These are phyloP conservation scores for Lepisosteus osseus DNA, from an alignment of 2,113 vertebrate genomes.

Conservation along the genomic window DNA sequence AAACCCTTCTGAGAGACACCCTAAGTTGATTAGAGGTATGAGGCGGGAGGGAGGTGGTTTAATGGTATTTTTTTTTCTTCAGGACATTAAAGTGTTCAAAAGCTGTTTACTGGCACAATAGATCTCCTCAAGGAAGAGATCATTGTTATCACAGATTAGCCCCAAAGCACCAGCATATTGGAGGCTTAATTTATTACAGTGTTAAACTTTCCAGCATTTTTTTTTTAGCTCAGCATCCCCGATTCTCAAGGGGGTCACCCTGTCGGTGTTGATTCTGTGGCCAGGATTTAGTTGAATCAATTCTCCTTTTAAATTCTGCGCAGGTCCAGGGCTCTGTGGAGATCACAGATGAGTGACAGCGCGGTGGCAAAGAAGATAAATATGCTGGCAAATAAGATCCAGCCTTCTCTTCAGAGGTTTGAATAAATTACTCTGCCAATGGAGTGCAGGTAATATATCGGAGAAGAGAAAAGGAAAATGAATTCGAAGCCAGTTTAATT, in stretches of 20 bases:
- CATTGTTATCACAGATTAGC: conserved; percentile 32
- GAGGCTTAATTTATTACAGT: conserved; percentile 42
- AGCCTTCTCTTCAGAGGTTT: conserved; percentile 66
- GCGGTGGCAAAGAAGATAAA: conserved; percentile 77
- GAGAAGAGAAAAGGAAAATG: conserved; percentile 54
- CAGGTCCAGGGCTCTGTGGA: conserved; percentile 68
- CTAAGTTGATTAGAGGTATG: background rate
- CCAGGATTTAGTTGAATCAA: conserved; percentile 78
- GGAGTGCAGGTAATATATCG: conserved; percentile 63
- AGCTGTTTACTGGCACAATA: conserved; percentile 39
- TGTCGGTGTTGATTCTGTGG: conserved; percentile 59
- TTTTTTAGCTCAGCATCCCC: conserved; percentile 49
- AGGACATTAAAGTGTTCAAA: conserved; percentile 41
- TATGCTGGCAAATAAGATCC: conserved; percentile 78
- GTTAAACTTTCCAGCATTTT: conserved; percentile 30
- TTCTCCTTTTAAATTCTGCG: conserved; percentile 79
- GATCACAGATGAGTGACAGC: conserved; percentile 75
- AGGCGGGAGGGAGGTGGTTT: conserved; percentile 27
- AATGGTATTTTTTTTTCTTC: conserved; percentile 36
- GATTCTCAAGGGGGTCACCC: conserved; percentile 67
- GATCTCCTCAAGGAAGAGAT: conserved; percentile 10
- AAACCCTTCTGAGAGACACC: too few species aligned
- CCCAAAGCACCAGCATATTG: conserved; percentile 28
- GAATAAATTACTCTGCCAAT: conserved; percentile 79
- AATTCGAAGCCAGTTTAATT: conserved; percentile 68